phyloP scores from a whole-genome alignment of 2,888 invertebrate species.

The Dolichomitus sp. region DNA sequence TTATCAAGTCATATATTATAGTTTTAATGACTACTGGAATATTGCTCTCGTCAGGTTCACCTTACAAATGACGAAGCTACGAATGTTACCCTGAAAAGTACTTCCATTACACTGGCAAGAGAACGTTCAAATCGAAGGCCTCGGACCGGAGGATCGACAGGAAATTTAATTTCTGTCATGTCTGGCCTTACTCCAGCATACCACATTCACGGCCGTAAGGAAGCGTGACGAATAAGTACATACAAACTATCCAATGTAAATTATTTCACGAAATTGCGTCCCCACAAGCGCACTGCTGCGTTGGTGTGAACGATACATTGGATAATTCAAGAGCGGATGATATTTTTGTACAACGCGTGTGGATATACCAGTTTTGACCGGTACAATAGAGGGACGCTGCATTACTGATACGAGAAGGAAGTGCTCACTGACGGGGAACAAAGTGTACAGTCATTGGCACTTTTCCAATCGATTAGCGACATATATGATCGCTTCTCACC shows the following conservation, averaged over 20 bases:
- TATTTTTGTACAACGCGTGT: slow-evolving; percentile 43
- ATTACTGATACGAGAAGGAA: slow-evolving; percentile 13
- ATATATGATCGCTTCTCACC: background rate
- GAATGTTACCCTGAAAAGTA: slow-evolving; percentile 57
- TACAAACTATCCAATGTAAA: slow-evolving; percentile 39
- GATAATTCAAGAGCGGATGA: background rate
- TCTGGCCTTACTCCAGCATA: slow-evolving; percentile 35
- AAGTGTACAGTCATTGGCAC: background rate
- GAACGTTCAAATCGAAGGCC: slow-evolving; percentile 66
- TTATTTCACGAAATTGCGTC: slow-evolving; percentile 50
- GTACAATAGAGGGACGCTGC: slow-evolving; percentile 28
- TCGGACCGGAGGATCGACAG: slow-evolving; percentile 62
- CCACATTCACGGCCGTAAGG: slow-evolving; percentile 49
- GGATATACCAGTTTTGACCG: slow-evolving; percentile 50
- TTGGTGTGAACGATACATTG: background rate
- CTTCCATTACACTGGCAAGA: slow-evolving; percentile 53
- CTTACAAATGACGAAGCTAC: slow-evolving; percentile 9
- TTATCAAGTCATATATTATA: background rate
- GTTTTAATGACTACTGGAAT: background rate
- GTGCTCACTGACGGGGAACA: background rate
- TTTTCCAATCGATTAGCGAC: background rate
- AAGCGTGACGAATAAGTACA: slow-evolving; percentile 4
- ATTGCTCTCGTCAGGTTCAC: background rate
- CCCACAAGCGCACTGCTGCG: background rate
- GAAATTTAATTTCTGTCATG: slow-evolving; percentile 67